Percentiles rank a stretch among this genome's conserved stretches.
These are phyloP conservation scores for Zophobas morio DNA, from an alignment of 1,140 invertebrate genomes.

Conservation along the genomic window DNA sequence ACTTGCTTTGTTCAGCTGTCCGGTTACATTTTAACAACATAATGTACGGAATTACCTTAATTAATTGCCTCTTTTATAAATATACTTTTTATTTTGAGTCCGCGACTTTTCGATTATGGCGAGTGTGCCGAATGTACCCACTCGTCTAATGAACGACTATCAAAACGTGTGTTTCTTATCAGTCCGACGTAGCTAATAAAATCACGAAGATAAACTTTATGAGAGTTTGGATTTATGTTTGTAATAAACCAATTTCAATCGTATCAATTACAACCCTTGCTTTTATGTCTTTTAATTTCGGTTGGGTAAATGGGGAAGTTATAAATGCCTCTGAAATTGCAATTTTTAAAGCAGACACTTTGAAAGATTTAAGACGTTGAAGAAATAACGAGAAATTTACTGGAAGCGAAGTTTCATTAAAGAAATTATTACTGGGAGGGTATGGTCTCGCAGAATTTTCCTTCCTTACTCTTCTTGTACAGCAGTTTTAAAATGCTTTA, in stretches of 20 bases:
- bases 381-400: slow-evolving; percentile 6
- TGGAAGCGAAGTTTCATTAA: slow-evolving; percentile 9
- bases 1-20: slow-evolving; percentile 32
- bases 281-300: slow-evolving; percentile 1
- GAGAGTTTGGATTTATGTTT: not conserved
- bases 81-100: slow-evolving; percentile 13
- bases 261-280: slow-evolving; percentile 13
- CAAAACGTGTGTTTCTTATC: no score
- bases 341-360: slow-evolving; percentile 8
- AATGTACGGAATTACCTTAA: slow-evolving; percentile 17
- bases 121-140: no score
- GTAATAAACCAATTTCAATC: slow-evolving; percentile 3
- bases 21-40: slow-evolving; percentile 34
- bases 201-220: no score
- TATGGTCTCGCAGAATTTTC: not conserved
- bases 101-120: no score
- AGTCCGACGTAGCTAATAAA: no score
- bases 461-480: not conserved
- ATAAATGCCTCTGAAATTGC: slow-evolving; percentile 1
- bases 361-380: slow-evolving; percentile 1
- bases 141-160: no score
- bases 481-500: not conserved
- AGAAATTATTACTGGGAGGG: not conserved
- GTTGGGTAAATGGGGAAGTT: slow-evolving; percentile 2
- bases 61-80: slow-evolving; percentile 28